These are phyloP conservation scores for Anoura caudifer DNA, from an alignment of 2,113 vertebrate species.

Conservation along the genomic window DNA sequence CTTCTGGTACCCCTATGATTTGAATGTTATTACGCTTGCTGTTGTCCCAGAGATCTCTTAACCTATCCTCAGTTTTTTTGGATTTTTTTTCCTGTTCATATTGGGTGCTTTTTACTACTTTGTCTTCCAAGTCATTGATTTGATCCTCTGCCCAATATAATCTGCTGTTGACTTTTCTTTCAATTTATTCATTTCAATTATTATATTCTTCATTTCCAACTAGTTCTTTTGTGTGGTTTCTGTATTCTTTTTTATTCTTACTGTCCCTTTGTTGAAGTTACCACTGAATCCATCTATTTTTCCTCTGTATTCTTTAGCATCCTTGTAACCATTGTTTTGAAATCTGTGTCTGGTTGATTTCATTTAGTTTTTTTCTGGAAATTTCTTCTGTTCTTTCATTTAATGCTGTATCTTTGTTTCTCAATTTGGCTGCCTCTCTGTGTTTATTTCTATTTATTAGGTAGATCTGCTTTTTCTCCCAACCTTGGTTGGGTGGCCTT, in stretches of 20 bases:
- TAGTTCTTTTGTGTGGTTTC: neutral
- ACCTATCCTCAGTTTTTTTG: neutral
- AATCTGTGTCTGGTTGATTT: neutral
- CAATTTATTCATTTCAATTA: neutral
- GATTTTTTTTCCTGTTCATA: neutral
- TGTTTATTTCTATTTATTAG: neutral
- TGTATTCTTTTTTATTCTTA: neutral
- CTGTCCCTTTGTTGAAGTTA: neutral
- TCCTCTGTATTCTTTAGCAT: neutral
- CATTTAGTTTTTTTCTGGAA: neutral
- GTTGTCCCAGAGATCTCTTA: neutral
- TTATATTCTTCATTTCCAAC: neutral
- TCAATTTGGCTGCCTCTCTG: neutral
- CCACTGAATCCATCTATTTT: neutral
- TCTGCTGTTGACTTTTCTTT: neutral
- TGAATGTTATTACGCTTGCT: neutral
- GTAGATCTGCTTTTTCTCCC: neutral
- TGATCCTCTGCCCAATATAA: neutral
- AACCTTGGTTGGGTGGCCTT: neutral
- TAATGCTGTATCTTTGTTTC: neutral
- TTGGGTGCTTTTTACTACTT: neutral
- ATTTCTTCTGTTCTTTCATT: neutral
- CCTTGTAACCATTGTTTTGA: neutral
- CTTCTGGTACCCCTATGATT: neutral
- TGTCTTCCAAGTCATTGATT: neutral